Percentiles rank a stretch among this genome's conserved stretches.
Evolutionary conservation across 2,797 vertebrate species (phyloP).

Genomic region (Eulemur albifrons): DNA sequence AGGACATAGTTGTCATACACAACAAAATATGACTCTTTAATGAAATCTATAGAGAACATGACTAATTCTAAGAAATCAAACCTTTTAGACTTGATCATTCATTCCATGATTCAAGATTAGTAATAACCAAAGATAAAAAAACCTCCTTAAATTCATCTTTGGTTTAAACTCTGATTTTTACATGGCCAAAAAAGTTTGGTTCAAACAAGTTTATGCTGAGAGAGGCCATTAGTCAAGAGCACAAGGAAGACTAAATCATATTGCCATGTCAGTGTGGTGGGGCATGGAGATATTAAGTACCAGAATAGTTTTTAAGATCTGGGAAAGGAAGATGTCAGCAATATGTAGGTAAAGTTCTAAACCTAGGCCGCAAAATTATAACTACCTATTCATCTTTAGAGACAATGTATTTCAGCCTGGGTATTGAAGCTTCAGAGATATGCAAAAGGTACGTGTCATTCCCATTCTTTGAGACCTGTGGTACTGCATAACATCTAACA

Average conservation of each 20-base stretch:
- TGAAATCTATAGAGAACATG: background rate
- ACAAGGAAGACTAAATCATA: background rate
- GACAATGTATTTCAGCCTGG: background rate
- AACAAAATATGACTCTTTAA: background rate
- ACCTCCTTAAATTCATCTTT: constrained; percentile 25
- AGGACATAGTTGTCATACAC: background rate
- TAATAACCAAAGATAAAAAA: constrained; percentile 18
- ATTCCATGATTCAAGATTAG: constrained; percentile 13
- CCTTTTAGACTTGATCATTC: background rate
- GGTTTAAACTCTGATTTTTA: constrained; percentile 30
- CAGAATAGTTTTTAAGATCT: background rate
- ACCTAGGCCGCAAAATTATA: background rate
- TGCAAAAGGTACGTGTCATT: background rate
- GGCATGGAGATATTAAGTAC: background rate
- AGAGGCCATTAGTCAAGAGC: background rate
- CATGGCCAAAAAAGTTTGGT: background rate
- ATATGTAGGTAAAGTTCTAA: background rate
- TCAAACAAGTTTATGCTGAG: background rate
- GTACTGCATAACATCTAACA: background rate
- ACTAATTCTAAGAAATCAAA: constrained; percentile 22
- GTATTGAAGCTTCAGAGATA: background rate
- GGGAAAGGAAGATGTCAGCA: background rate
- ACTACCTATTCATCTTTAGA: background rate
- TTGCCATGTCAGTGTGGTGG: background rate
- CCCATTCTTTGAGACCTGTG: background rate